A percentile compares a stretch with the other conserved stretches of the same genome.
Evolutionary conservation across 2,113 vertebrate genomes (phyloP).

Genomic region (Shinisaurus crocodilurus): DNA sequence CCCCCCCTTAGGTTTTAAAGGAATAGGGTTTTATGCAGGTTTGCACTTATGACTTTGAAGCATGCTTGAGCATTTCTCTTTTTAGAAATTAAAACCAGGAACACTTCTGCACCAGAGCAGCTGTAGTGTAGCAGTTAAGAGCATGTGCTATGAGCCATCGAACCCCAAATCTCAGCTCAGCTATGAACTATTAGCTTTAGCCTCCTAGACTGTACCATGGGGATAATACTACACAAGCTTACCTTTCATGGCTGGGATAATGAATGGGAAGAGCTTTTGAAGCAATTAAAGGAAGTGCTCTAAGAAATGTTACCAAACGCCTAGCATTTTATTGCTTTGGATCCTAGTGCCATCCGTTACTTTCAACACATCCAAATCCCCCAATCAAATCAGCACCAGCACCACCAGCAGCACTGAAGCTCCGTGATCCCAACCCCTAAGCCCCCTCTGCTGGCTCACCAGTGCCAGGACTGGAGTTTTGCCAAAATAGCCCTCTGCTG

Average conservation of each 20-base stretch:
- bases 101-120: neutral
- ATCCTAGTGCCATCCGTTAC: neutral
- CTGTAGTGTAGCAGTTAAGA: neutral
- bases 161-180: neutral
- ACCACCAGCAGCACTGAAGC: neutral
- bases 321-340: neutral
- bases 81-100: neutral
- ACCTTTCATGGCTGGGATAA: neutral
- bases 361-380: neutral
- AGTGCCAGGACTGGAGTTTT: neutral
- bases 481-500: neutral
- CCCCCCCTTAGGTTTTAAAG: neutral
- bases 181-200: neutral
- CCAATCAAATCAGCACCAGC: neutral
- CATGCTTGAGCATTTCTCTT: neutral
- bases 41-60: neutral
- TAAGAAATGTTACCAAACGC: neutral
- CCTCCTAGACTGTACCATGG: neutral
- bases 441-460: neutral
- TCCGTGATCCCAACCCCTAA: neutral
- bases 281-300: neutral
- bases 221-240: neutral
- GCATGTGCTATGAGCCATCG: neutral
- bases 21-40: neutral
- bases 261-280: neutral